These are phyloP conservation scores for Ichneumoninae sp. DNA, from an alignment of 2,888 invertebrate genomes.

Conservation along the genomic window DNA sequence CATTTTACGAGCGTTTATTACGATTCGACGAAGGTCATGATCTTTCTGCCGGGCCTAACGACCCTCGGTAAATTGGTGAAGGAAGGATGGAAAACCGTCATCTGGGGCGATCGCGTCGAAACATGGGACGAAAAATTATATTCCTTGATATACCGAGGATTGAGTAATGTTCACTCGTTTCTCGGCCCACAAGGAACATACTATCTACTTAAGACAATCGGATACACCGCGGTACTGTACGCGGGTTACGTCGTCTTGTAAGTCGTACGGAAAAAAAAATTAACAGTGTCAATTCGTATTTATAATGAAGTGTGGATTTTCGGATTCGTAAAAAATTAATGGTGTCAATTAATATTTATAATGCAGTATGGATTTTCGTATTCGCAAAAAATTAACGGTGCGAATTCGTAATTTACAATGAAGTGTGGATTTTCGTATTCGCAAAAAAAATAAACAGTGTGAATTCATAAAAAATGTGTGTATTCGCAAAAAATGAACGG, in stretches of 20 bases:
- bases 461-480: too few species aligned
- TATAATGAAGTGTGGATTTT: too few species aligned
- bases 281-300: background rate
- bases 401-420: too few species aligned
- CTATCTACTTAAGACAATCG: slow-evolving; percentile 24
- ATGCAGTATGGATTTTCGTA: too few species aligned
- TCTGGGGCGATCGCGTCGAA: slow-evolving; percentile 53
- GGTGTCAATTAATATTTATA: too few species aligned
- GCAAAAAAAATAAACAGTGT: too few species aligned
- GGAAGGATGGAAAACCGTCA: slow-evolving; percentile 62
- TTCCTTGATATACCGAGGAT: slow-evolving; percentile 33
- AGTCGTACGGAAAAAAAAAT: background rate
- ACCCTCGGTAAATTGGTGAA: slow-evolving; percentile 62
- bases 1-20: background rate
- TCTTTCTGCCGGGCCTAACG: slow-evolving; percentile 50
- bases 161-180: slow-evolving; percentile 24
- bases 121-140: slow-evolving; percentile 58
- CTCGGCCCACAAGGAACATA: slow-evolving; percentile 31
- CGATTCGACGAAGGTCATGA: slow-evolving; percentile 50
- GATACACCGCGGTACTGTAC: slow-evolving; percentile 29
- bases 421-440: too few species aligned
- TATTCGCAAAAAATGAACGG: too few species aligned
- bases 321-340: too few species aligned
- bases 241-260: slow-evolving; percentile 49
- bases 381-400: too few species aligned